phyloP scores from a whole-genome alignment of 2,113 vertebrate genomes.

The Nansenia antarctica region DNA sequence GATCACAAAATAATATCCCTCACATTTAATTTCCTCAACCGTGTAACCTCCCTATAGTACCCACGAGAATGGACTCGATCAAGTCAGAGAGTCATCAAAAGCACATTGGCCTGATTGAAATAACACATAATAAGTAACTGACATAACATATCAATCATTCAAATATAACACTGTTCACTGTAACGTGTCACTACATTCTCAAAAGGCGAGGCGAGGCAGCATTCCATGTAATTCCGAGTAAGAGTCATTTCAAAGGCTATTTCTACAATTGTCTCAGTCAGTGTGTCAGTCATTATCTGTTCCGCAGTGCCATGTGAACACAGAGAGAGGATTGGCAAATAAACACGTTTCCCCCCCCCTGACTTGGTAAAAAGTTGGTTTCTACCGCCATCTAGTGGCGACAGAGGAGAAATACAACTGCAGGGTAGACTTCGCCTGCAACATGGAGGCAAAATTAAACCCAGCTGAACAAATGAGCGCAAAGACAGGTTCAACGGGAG shows the following conservation, averaged over 20 bases:
- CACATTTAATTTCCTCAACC: not conserved
- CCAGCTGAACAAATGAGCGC: slow-evolving; percentile 88
- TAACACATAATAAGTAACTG: not conserved
- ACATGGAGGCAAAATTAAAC: slow-evolving; percentile 79
- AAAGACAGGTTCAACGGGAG: slow-evolving; percentile 84
- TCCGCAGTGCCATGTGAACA: not conserved
- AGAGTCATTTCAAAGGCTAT: not conserved
- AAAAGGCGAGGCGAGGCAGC: no score
- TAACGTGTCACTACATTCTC: no score
- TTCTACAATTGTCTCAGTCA: not conserved
- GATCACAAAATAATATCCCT: not conserved
- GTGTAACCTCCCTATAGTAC: not conserved
- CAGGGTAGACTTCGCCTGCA: slow-evolving; percentile 21
- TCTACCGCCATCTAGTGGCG: slow-evolving; percentile 79
- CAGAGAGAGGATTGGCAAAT: not conserved
- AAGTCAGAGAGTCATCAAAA: not conserved
- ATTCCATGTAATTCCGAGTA: not conserved
- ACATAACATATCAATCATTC: no score
- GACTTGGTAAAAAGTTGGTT: slow-evolving; percentile 70
- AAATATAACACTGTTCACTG: no score
- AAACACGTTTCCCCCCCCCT: not conserved
- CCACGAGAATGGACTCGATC: not conserved
- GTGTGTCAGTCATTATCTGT: not conserved
- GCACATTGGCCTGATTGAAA: not conserved
- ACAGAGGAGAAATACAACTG: rapidly evolving